Conservation (phyloP, 1,140 invertebrate genomes). For the Drosophila eugracilis region DNA sequence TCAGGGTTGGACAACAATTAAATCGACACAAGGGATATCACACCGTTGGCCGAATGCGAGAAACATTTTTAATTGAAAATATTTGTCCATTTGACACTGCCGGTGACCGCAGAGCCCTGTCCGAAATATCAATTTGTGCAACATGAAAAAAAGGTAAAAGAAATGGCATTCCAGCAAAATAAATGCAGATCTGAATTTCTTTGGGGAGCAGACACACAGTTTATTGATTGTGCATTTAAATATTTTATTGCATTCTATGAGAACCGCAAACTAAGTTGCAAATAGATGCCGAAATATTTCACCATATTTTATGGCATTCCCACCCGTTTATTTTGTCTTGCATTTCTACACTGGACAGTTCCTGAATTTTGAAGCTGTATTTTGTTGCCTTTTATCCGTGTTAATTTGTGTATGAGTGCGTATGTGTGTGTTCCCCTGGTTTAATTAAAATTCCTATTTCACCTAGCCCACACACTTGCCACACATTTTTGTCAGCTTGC, state of each 20-base stretch:
- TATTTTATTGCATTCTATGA: conserved; percentile 76
- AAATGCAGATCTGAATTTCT: conserved; percentile 40
- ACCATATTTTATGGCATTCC: conserved; percentile 23
- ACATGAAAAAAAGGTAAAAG: conserved; percentile 14
- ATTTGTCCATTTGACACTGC: conserved; percentile 74
- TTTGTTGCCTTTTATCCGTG: conserved; percentile 27
- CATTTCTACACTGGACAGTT: neutral
- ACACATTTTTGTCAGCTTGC: conserved; percentile 28
- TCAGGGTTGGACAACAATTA: conserved; percentile 51
- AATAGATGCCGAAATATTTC: conserved; percentile 53
- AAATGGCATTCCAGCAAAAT: conserved; percentile 15
- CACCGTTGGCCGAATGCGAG: conserved; percentile 2
- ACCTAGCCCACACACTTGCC: conserved; percentile 3
- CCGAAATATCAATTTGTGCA: conserved; percentile 51
- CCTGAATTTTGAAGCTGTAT: conserved; percentile 48
- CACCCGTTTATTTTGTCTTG: neutral
- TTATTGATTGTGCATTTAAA: conserved; percentile 80
- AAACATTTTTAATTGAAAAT: conserved; percentile 80
- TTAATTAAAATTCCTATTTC: conserved; percentile 77
- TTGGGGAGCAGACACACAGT: conserved; percentile 31
- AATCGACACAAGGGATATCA: conserved; percentile 45
- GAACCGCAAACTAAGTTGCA: conserved; percentile 48
- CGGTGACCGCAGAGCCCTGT: conserved; percentile 61
- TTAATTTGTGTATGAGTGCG: conserved; percentile 14
- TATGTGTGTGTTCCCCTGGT: no score